These are phyloP conservation scores for Myoxocephalus aenaeus DNA, from an alignment of 2,797 vertebrate species.

Conservation along the genomic window DNA sequence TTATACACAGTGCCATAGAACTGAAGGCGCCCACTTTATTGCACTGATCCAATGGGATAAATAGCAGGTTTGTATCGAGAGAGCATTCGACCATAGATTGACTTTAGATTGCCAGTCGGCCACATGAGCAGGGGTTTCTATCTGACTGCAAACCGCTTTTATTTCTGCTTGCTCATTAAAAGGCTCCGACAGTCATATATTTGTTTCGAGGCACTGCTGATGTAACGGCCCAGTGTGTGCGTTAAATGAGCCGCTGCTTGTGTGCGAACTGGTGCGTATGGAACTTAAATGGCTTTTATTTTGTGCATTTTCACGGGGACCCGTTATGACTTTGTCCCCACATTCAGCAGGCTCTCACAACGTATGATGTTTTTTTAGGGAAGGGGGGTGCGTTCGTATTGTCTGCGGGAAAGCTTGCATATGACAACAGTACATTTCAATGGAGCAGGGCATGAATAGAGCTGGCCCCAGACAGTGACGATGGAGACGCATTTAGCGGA, in stretches of 20 bases:
- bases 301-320: conserved; percentile 20
- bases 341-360: background rate
- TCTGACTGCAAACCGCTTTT: conserved; percentile 46
- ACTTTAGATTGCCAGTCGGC: conserved; percentile 21
- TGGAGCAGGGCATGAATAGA: conserved; percentile 17
- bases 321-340: conserved; percentile 24
- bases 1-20: conserved; percentile 9
- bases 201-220: conserved; percentile 9
- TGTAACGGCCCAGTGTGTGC: conserved; percentile 1
- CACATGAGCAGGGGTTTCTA: conserved; percentile 18
- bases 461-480: conserved; percentile 41
- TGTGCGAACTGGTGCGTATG: conserved; percentile 28
- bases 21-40: conserved; percentile 43
- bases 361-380: background rate
- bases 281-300: conserved; percentile 29
- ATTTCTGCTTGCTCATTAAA: conserved; percentile 35
- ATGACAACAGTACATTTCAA: conserved; percentile 25
- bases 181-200: background rate
- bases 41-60: conserved; percentile 38
- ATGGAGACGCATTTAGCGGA: conserved; percentile 61
- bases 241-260: conserved; percentile 22
- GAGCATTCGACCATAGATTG: conserved; percentile 7
- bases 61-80: conserved; percentile 32
- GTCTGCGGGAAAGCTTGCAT: conserved; percentile 6
- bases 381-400: background rate